Evolutionary conservation across 1,140 invertebrate species (phyloP), one percentile per base, ranked within the genome.

Genomic region (Pygmarrhopalites habei): DNA sequence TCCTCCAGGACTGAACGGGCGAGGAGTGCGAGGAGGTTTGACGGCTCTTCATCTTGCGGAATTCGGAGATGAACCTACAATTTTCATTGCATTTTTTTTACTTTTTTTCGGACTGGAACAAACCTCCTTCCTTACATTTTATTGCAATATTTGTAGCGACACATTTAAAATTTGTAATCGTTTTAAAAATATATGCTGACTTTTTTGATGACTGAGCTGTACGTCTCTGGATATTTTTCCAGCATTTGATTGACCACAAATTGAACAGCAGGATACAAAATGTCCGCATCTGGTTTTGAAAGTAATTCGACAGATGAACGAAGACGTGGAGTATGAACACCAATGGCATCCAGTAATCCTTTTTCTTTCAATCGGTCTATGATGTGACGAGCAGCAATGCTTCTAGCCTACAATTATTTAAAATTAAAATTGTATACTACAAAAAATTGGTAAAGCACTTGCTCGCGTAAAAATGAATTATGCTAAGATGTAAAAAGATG

Each of bases 261-360:
- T n/a, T 53, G 49, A 28, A 70, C 61, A 23, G 60, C 62, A 39
- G 69, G 69, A 58, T 66, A 70, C 2, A 70, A 55, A 44, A 65
- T 62, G 44, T 70, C 69, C 4, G 65, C 69, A 28, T 70, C 69
- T 0, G 69, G 69, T 55, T 70, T 70, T 14, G 65, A 66, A 0
- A 70, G 53, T 1, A 70, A 55, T 58, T 70, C 69, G 17, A 70
- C 69, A n/a, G 69, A 65, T 19, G 69, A 70, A 14, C 69, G 46
- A 3, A 70, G 59, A 28, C 69, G 53, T 5, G 69, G 69, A 21
- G 69, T 62, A 3, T 68, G 59, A 14, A 56, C 58, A 12, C 62
- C 57, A 55, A 70, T 67, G 49, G 60, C 57, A n/a, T 57, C 58
- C 35, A 70, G 51, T n/a, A 69, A 52, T 19, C 68, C 41, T n/a